Evolutionary conservation across 2,113 vertebrate genomes (phyloP).

Genomic region (Chrysemys picta): DNA sequence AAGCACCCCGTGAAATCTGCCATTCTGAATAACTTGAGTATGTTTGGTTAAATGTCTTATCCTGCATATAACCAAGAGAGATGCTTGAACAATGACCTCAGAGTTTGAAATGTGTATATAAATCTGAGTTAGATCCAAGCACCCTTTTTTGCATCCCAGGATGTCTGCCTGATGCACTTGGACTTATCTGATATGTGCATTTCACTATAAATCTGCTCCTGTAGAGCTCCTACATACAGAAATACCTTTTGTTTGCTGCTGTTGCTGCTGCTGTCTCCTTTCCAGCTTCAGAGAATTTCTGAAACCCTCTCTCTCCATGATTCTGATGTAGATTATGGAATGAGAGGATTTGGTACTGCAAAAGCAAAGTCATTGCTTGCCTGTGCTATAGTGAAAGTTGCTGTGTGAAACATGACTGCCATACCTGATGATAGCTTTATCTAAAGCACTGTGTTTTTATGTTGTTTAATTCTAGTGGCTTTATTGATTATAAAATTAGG

Average conservation of each 20-base stretch:
- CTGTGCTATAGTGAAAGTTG: slow-evolving; percentile 44
- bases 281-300: slow-evolving; percentile 38
- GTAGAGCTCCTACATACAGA: slow-evolving; percentile 23
- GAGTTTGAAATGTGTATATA: slow-evolving; percentile 17
- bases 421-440: slow-evolving; percentile 40
- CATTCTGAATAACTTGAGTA: neutral
- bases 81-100: neutral
- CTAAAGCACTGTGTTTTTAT: slow-evolving; percentile 34
- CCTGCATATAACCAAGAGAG: neutral
- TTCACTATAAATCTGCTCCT: slow-evolving; percentile 30
- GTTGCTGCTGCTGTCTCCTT: slow-evolving; percentile 22
- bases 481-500: slow-evolving; percentile 52
- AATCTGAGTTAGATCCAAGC: neutral
- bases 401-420: slow-evolving; percentile 51
- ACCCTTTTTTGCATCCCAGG: neutral
- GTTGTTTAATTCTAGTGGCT: slow-evolving; percentile 45
- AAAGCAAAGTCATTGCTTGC: slow-evolving; percentile 60
- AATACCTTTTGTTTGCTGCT: slow-evolving; percentile 39
- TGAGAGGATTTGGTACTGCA: slow-evolving; percentile 53
- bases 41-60: neutral
- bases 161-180: neutral
- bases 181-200: neutral
- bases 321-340: slow-evolving; percentile 57
- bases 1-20: neutral
- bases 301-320: slow-evolving; percentile 32